Evolutionary conservation across 2,888 invertebrate genomes (phyloP).

Genomic region (Seira musarum): DNA sequence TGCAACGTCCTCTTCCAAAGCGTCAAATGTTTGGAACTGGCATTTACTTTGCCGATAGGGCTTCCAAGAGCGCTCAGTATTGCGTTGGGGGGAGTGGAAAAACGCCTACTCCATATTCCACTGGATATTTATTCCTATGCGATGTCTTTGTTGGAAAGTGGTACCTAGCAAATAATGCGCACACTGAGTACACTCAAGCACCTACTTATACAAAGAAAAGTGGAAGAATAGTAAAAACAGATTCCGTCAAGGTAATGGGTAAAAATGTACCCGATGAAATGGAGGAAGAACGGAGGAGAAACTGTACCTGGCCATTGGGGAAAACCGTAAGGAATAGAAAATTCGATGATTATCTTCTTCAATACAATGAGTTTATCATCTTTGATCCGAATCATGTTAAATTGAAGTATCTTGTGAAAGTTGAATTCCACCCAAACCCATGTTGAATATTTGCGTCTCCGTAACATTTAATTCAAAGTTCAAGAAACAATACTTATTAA

Average conservation of each 20-base stretch:
- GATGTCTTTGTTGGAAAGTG: slow-evolving; percentile 54
- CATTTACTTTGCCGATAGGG: slow-evolving; percentile 49
- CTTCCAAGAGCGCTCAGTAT: slow-evolving; percentile 51
- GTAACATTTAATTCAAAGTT: neutral
- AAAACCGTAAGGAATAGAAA: slow-evolving; percentile 11
- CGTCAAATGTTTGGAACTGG: slow-evolving; percentile 52
- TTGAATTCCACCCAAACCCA: no score
- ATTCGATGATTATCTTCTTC: neutral
- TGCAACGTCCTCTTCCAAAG: slow-evolving; percentile 23
- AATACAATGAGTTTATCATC: slow-evolving; percentile 51
- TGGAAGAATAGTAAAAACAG: neutral
- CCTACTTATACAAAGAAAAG: slow-evolving; percentile 4
- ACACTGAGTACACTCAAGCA: slow-evolving; percentile 12
- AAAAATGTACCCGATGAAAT: slow-evolving; percentile 17
- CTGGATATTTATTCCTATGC: slow-evolving; percentile 52
- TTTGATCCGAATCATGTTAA: slow-evolving; percentile 29
- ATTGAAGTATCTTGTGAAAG: slow-evolving; percentile 33
- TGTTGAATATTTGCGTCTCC: neutral
- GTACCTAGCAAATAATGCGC: slow-evolving; percentile 30
- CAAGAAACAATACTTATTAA: neutral
- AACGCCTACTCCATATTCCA: neutral
- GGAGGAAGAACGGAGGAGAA: neutral
- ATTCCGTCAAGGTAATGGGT: neutral
- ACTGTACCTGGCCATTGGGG: slow-evolving; percentile 34
- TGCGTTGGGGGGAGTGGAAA: slow-evolving; percentile 10